phyloP scores from a whole-genome alignment of 2,888 invertebrate genomes.

The Stegophylla sp. region DNA sequence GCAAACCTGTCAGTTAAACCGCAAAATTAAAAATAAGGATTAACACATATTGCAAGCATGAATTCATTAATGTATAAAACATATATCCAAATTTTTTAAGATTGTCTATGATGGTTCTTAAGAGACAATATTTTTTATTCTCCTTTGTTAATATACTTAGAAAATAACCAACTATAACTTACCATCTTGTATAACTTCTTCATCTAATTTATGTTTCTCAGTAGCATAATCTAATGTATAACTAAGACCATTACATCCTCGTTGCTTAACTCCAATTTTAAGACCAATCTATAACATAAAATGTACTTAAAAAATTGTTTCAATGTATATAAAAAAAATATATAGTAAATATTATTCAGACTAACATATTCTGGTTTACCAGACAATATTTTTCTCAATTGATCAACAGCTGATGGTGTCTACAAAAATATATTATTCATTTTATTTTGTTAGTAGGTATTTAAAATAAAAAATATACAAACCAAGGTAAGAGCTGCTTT shows the following conservation, averaged over 20 bases:
- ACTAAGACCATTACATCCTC: conserved; percentile 97
- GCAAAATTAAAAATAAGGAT: no score
- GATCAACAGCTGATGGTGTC: conserved; percentile 83
- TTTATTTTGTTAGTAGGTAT: not conserved
- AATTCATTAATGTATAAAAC: no score
- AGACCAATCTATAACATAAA: conserved; percentile 74
- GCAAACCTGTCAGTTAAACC: no score
- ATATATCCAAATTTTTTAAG: no score
- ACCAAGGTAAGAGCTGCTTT: conserved; percentile 83
- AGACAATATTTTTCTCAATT: conserved; percentile 81
- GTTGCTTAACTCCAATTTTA: conserved; percentile 93
- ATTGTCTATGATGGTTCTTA: no score
- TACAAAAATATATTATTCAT: conserved; percentile 64
- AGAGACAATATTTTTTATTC: no score
- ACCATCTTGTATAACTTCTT: conserved; percentile 96
- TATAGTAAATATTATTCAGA: conserved; percentile 60
- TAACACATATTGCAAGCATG: no score
- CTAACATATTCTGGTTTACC: conserved; percentile 77
- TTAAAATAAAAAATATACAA: conserved; percentile 62
- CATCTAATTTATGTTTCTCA: conserved; percentile 91
- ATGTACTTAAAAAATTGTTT: conserved; percentile 60
- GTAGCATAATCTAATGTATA: conserved; percentile 95
- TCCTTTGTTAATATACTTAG: not conserved
- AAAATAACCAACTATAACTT: conserved; percentile 47
- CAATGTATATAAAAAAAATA: conserved; percentile 13